Evolutionary conservation across 1,140 invertebrate genomes (phyloP).

Genomic region (Papilio polyxenes): DNA sequence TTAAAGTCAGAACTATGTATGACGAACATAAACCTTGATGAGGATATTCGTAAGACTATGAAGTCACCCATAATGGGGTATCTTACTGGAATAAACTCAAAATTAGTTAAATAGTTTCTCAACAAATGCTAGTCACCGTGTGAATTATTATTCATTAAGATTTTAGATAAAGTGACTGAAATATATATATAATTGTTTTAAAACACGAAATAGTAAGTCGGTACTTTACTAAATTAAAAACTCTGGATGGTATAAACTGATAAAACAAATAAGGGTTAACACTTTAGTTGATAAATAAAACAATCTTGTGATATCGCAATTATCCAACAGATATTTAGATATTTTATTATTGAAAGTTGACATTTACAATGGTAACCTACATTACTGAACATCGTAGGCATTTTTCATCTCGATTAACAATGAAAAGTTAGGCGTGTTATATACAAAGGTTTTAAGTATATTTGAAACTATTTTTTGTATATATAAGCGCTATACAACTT

Average conservation of each 20-base stretch:
- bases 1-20: background rate
- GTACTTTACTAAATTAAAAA: too few species aligned
- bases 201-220: background rate
- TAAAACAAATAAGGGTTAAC: background rate
- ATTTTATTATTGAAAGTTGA: conserved; percentile 72
- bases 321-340: conserved; percentile 75
- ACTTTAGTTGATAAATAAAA: conserved; percentile 60
- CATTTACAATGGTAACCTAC: conserved; percentile 74
- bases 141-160: background rate
- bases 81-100: too few species aligned
- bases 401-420: conserved; percentile 73
- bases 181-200: background rate
- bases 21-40: background rate
- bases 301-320: conserved; percentile 70
- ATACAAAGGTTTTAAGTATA: conserved; percentile 66
- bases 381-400: conserved; percentile 74
- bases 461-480: conserved; percentile 66
- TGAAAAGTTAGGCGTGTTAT: conserved; percentile 70
- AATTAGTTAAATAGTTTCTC: too few species aligned
- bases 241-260: background rate
- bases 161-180: too few species aligned
- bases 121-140: too few species aligned
- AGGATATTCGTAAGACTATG: background rate
- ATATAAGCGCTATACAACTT: conserved; percentile 78
- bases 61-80: background rate